A percentile compares a stretch with the other conserved stretches of the same genome.
phyloP scores from a whole-genome alignment of 2,888 invertebrate genomes.

The Trichopoda pennipes region DNA sequence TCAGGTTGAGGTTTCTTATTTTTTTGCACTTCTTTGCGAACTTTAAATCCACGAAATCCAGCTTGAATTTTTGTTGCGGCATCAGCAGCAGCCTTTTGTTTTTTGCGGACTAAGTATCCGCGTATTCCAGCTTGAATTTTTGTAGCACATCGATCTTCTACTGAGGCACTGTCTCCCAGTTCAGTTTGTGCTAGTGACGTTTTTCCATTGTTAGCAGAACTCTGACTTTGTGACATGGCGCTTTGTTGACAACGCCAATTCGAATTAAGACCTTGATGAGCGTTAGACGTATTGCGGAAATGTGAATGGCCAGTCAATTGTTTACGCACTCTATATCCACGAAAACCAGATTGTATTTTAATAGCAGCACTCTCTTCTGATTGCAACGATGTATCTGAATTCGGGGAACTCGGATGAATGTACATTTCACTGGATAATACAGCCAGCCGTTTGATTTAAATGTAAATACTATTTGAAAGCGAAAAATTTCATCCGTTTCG shows the following conservation, averaged over 20 bases:
- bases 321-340: conserved; percentile 83
- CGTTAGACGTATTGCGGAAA: conserved; percentile 66
- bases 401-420: conserved; percentile 81
- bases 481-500: conserved; percentile 18
- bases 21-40: conserved; percentile 78
- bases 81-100: conserved; percentile 78
- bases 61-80: conserved; percentile 81
- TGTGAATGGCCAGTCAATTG: conserved; percentile 74
- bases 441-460: conserved; percentile 16
- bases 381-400: conserved; percentile 75
- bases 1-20: too few relatives aligned
- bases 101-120: conserved; percentile 79
- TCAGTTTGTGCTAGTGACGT: conserved; percentile 53
- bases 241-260: conserved; percentile 35
- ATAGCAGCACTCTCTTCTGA: conserved; percentile 82
- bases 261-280: conserved; percentile 52
- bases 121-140: conserved; percentile 80
- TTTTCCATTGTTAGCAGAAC: conserved; percentile 2
- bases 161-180: conserved; percentile 67
- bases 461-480: conserved; percentile 35
- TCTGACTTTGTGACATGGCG: conserved; percentile 46
- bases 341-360: conserved; percentile 83
- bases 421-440: conserved; percentile 77
- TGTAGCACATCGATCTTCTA: conserved; percentile 78
- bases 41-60: conserved; percentile 81